These are phyloP conservation scores for Diplazon laetatorius DNA, from an alignment of 2,888 invertebrate genomes.

Conservation along the genomic window DNA sequence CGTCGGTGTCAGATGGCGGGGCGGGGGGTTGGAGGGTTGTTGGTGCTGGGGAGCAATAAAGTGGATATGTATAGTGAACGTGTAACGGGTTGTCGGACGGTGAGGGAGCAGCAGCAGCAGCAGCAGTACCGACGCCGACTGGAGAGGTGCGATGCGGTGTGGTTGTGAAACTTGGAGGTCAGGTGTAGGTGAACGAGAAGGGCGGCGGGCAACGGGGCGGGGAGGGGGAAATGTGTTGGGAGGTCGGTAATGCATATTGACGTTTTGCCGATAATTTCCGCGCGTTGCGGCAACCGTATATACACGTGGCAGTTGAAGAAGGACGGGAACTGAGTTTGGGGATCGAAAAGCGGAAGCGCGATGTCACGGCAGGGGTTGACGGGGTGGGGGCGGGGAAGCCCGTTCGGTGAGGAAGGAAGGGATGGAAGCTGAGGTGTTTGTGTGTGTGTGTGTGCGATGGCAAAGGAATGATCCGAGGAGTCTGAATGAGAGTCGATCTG, in stretches of 20 bases:
- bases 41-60: slow-evolving; percentile 38
- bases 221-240: too few relatives aligned
- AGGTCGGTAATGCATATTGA: slow-evolving; percentile 77
- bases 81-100: slow-evolving; percentile 30
- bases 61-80: slow-evolving; percentile 24
- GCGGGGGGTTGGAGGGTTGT: not conserved
- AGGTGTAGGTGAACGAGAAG: too few relatives aligned
- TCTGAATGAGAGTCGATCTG: not conserved
- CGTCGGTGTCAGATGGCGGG: not conserved
- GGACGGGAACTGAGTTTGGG: not conserved
- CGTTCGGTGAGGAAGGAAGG: not conserved
- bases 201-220: too few relatives aligned
- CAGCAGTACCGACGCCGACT: slow-evolving; percentile 12
- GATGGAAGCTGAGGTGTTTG: slow-evolving; percentile 33
- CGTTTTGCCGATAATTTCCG: slow-evolving; percentile 80
- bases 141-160: slow-evolving; percentile 59
- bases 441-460: too few relatives aligned
- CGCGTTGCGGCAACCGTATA: slow-evolving; percentile 62
- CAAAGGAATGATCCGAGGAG: slow-evolving; percentile 47
- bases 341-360: slow-evolving; percentile 38
- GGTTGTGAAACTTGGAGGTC: slow-evolving; percentile 53
- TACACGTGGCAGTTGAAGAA: slow-evolving; percentile 19
- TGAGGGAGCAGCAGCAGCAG: slow-evolving; percentile 12
- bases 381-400: not conserved
- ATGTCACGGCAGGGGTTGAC: slow-evolving; percentile 11